A percentile compares a stretch with the other conserved stretches of the same genome.
These are phyloP conservation scores for Hyposoter didymator DNA, from an alignment of 2,888 invertebrate species.

Conservation along the genomic window DNA sequence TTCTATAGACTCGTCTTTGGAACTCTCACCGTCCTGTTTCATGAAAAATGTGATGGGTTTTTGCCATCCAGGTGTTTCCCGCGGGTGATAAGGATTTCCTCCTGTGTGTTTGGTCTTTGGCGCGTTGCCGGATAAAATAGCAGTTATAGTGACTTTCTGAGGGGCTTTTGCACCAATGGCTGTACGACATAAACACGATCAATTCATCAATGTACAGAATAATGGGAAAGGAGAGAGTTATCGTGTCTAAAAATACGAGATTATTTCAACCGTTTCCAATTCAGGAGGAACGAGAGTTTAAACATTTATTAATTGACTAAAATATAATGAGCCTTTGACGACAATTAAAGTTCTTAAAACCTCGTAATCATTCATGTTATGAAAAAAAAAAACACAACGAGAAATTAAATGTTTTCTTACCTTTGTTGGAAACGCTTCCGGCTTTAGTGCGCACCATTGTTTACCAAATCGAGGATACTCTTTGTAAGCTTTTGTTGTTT, in stretches of 20 bases:
- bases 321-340: background rate
- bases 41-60: slow-evolving; percentile 86
- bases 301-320: background rate
- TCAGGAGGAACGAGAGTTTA: background rate
- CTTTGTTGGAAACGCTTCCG: slow-evolving; percentile 71
- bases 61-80: slow-evolving; percentile 87
- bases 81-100: slow-evolving; percentile 85
- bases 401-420: slow-evolving; percentile 51
- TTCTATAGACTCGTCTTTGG: slow-evolving; percentile 29
- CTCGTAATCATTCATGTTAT: background rate
- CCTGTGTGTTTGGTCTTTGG: slow-evolving; percentile 73
- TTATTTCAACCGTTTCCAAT: background rate
- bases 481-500: background rate
- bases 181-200: slow-evolving; percentile 42
- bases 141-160: slow-evolving; percentile 62
- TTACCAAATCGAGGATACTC: background rate
- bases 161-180: slow-evolving; percentile 76
- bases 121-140: slow-evolving; percentile 43
- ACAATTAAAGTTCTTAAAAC: background rate
- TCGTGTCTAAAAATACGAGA: no score
- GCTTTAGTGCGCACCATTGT: slow-evolving; percentile 73
- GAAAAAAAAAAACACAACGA: background rate
- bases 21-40: slow-evolving; percentile 56
- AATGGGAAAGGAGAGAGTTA: no score
- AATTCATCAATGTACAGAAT: background rate